Conservation (phyloP, 2,888 invertebrate genomes). For the Scaptomyza cyrtandrae region DNA sequence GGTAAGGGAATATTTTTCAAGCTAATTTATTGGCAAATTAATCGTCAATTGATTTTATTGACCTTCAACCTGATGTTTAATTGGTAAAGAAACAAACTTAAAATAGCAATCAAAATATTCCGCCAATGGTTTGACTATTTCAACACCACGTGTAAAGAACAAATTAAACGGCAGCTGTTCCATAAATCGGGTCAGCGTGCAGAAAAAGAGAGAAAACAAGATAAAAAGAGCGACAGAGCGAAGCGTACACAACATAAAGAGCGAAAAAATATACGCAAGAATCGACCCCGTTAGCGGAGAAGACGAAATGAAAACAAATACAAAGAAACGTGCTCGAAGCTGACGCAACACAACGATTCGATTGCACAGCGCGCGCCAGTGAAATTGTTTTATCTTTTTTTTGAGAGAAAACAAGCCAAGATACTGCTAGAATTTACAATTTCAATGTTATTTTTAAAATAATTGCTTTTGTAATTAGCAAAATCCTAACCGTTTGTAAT, state of each 20-base stretch:
- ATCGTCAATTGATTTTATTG: slow-evolving; percentile 30
- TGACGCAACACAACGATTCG: slow-evolving; percentile 29
- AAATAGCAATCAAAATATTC: slow-evolving; percentile 1
- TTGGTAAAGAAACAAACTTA: slow-evolving; percentile 2
- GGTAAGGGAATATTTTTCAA: neutral
- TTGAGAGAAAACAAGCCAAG: neutral
- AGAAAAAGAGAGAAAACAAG: too few relatives aligned
- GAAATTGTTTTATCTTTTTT: neutral
- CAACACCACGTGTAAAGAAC: too few relatives aligned
- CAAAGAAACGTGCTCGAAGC: neutral
- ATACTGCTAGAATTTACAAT: neutral
- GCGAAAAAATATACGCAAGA: too few relatives aligned
- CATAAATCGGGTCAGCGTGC: too few relatives aligned
- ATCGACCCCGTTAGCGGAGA: neutral
- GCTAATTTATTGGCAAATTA: neutral
- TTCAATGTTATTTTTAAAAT: neutral
- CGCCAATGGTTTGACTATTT: slow-evolving; percentile 10
- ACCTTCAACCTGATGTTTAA: neutral
- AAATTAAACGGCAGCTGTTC: neutral
- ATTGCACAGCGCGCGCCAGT: neutral
- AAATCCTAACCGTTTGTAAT: neutral
- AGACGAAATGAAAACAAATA: neutral
- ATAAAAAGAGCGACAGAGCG: slow-evolving; percentile 1
- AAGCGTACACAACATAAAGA: neutral
- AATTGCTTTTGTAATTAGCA: neutral